phyloP scores from a whole-genome alignment of 2,888 invertebrate species.

The Marronus borbonicus region DNA sequence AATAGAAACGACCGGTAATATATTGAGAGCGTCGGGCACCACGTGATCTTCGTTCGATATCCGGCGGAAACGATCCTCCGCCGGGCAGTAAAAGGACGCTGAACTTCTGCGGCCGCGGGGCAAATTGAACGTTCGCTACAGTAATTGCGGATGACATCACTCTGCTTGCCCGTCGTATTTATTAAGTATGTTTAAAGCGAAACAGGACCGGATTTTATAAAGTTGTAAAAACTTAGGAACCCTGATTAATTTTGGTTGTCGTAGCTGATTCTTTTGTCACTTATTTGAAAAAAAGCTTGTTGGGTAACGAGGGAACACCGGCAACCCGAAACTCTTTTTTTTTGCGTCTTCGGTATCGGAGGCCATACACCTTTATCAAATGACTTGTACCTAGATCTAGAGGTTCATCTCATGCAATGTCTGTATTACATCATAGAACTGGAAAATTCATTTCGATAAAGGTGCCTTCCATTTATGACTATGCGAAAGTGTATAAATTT shows the following conservation, averaged over 20 bases:
- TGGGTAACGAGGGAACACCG: no score
- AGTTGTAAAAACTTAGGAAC: neutral
- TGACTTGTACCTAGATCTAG: no score
- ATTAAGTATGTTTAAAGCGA: neutral
- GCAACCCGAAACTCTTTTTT: no score
- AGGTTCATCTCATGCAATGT: no score
- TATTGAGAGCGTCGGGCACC: neutral
- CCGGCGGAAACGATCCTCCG: constrained; percentile 32
- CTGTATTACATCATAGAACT: no score
- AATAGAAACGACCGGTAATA: neutral
- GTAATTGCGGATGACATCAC: constrained; percentile 34
- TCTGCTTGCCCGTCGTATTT: neutral
- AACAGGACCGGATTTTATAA: neutral
- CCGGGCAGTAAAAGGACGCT: constrained; percentile 1
- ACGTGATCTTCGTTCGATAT: constrained; percentile 31
- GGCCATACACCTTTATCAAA: no score
- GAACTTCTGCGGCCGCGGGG: constrained; percentile 6
- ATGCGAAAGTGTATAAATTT: no score
- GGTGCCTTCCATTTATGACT: no score
- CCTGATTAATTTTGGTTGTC: neutral
- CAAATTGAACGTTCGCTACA: constrained; percentile 7
- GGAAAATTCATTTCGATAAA: no score
- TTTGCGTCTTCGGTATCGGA: no score
- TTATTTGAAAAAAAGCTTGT: no score
- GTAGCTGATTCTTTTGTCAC: neutral